Conservation (phyloP, 2,797 vertebrate species). For the Rhyacichthys aspro region DNA sequence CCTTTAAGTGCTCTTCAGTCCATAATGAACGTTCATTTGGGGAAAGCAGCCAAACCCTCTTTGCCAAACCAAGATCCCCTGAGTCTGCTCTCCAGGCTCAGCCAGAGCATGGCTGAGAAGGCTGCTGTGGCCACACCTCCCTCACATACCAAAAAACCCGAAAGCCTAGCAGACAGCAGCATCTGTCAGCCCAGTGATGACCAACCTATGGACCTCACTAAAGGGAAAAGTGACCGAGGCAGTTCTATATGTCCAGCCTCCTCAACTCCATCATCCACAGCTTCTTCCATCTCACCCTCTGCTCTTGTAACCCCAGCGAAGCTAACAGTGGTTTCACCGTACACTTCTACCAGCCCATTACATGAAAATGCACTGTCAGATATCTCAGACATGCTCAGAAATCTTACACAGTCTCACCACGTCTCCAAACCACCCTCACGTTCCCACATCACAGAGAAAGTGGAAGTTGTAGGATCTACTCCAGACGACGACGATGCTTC, state of each 20-base stretch:
- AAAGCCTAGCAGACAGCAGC: slow-evolving; percentile 80
- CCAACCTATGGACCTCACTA: slow-evolving; percentile 98
- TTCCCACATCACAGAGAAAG: slow-evolving; percentile 88
- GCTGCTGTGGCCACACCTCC: slow-evolving; percentile 91
- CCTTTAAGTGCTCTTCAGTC: slow-evolving; percentile 98
- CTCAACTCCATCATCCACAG: slow-evolving; percentile 88
- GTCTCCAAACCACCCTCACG: slow-evolving; percentile 87
- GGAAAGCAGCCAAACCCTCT: slow-evolving; percentile 96
- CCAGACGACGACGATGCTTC: slow-evolving; percentile 89
- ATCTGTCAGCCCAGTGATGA: slow-evolving; percentile 91
- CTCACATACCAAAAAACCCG: slow-evolving; percentile 87
- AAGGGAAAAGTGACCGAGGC: slow-evolving; percentile 92
- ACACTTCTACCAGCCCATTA: slow-evolving; percentile 93
- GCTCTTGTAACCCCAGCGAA: slow-evolving; percentile 88
- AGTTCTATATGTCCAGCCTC: slow-evolving; percentile 87
- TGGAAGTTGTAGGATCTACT: slow-evolving; percentile 85
- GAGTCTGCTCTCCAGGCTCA: slow-evolving; percentile 98
- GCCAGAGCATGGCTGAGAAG: slow-evolving; percentile 96
- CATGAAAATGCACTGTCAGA: slow-evolving; percentile 97
- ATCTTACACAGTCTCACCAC: slow-evolving; percentile 93
- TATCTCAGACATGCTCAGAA: slow-evolving; percentile 99
- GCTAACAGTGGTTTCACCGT: slow-evolving; percentile 87
- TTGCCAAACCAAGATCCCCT: slow-evolving; percentile 94
- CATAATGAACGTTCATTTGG: slow-evolving; percentile 99
- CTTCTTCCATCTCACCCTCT: slow-evolving; percentile 87